Percentiles rank a stretch among this genome's conserved stretches.
Conservation (phyloP, 2,888 invertebrate species). For the Sepiola atlantica region DNA sequence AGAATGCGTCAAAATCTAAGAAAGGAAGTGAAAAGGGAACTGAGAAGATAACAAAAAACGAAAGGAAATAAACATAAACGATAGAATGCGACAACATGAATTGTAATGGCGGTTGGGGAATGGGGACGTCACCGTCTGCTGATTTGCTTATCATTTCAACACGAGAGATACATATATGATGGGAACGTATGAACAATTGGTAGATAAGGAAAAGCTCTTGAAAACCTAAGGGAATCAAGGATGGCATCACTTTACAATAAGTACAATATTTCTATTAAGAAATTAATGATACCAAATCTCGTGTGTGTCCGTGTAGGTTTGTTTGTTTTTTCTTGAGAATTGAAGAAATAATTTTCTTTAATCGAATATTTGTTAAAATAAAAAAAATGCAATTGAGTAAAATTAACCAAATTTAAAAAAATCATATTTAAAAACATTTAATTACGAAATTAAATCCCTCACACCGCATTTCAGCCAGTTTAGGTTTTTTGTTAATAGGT, state of each 20-base stretch:
- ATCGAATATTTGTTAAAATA: too few relatives aligned
- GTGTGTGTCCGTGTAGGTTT: too few relatives aligned
- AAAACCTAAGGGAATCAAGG: background rate
- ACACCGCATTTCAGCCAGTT: too few relatives aligned
- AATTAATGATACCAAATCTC: background rate
- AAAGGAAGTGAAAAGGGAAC: background rate
- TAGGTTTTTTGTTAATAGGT: too few relatives aligned
- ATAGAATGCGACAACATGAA: background rate
- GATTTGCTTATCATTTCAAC: background rate
- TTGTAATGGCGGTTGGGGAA: background rate
- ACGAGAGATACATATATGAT: background rate
- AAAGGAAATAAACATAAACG: background rate
- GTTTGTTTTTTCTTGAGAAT: too few relatives aligned
- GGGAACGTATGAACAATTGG: background rate
- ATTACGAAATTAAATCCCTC: too few relatives aligned
- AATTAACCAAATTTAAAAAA: too few relatives aligned
- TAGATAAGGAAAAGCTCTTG: background rate
- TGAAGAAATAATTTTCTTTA: too few relatives aligned
- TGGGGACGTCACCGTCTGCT: background rate
- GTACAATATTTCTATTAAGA: background rate
- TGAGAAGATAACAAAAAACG: background rate
- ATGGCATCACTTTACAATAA: background rate
- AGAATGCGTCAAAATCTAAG: background rate
- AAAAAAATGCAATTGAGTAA: too few relatives aligned
- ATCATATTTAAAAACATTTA: too few relatives aligned